Percentiles rank a stretch among this genome's conserved stretches.
Conservation (phyloP, 2,888 invertebrate species). For the Drosophila heteroneura region DNA sequence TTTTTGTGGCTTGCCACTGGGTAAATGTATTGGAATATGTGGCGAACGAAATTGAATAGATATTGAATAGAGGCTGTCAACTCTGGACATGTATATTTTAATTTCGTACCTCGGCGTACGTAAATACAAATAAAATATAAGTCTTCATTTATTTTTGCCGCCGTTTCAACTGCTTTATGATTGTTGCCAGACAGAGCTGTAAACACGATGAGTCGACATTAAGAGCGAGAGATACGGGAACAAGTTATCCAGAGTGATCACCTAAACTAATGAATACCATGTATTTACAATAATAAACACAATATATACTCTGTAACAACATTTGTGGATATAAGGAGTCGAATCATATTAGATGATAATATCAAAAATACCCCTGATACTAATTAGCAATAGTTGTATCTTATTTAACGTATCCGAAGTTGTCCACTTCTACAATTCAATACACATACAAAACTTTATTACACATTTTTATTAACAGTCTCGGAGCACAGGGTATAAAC, state of each 20-base stretch:
- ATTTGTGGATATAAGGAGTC: neutral
- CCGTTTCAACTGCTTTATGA: slow-evolving; percentile 11
- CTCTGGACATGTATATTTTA: neutral
- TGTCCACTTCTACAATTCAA: neutral
- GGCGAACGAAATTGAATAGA: neutral
- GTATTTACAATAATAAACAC: neutral
- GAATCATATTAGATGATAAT: neutral
- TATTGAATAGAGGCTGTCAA: neutral
- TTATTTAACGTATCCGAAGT: neutral
- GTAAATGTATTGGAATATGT: neutral
- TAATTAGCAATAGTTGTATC: neutral
- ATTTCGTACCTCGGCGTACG: neutral
- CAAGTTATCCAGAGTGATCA: neutral
- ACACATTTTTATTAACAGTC: neutral
- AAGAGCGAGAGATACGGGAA: slow-evolving; percentile 6
- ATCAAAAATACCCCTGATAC: neutral
- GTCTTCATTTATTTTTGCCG: slow-evolving; percentile 7
- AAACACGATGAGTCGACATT: slow-evolving; percentile 40
- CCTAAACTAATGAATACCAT: neutral
- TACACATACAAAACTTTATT: neutral
- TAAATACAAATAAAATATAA: neutral
- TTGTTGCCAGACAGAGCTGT: slow-evolving; percentile 19
- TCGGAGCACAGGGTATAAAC: neutral
- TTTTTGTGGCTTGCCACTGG: neutral
- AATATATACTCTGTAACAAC: neutral